These are phyloP conservation scores for Erebia palarica DNA, from an alignment of 2,888 invertebrate species.

Conservation along the genomic window DNA sequence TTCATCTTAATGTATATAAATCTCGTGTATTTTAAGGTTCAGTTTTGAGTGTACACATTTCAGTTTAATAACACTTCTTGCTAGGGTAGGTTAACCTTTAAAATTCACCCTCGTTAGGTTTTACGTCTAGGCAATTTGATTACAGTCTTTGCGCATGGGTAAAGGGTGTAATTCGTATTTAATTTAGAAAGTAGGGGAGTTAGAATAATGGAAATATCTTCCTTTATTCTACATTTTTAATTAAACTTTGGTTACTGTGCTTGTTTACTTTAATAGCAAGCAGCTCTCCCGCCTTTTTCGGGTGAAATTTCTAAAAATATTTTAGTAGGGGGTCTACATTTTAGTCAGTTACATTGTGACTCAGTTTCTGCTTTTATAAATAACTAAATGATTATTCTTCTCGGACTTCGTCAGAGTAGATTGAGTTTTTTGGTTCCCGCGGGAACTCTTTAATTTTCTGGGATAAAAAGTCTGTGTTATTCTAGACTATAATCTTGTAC, in stretches of 20 bases:
- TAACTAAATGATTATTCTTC: too few relatives aligned
- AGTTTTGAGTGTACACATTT: constrained; percentile 18
- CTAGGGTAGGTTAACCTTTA: constrained; percentile 34
- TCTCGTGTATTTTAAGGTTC: constrained; percentile 8
- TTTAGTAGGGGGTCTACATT: too few relatives aligned
- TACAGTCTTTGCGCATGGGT: constrained; percentile 36
- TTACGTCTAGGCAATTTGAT: constrained; percentile 39
- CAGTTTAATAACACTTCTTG: constrained; percentile 17
- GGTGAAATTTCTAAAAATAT: too few relatives aligned
- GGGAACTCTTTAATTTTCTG: too few relatives aligned
- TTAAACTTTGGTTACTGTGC: not conserved
- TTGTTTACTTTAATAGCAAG: not conserved
- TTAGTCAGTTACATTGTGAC: too few relatives aligned
- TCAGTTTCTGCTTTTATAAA: too few relatives aligned
- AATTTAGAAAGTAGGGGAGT: constrained; percentile 32
- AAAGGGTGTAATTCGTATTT: constrained; percentile 32
- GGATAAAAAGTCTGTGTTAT: too few relatives aligned
- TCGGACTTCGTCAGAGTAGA: too few relatives aligned
- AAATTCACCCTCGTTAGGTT: constrained; percentile 43
- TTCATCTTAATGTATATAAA: not conserved
- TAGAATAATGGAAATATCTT: not conserved
- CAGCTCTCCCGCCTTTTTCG: too few relatives aligned
- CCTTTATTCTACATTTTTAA: not conserved
- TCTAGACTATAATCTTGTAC: too few relatives aligned
- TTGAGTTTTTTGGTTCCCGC: too few relatives aligned